These are phyloP conservation scores for Acrobasis repandana DNA, from an alignment of 2,888 invertebrate genomes.

Conservation along the genomic window DNA sequence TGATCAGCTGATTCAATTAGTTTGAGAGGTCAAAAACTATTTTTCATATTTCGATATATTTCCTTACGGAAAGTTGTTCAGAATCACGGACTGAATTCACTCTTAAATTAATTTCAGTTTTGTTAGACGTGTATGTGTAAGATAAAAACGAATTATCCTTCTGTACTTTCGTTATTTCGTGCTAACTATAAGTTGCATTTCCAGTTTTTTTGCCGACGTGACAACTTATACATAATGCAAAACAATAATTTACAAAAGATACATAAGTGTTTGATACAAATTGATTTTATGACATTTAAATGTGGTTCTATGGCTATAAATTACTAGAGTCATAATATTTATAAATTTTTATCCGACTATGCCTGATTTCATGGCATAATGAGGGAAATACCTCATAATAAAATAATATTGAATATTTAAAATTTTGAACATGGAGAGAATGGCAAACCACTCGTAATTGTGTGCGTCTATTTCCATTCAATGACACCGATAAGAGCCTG, in stretches of 20 bases:
- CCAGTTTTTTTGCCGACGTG: conserved; percentile 3
- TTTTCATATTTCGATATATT: too few species aligned
- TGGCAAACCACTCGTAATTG: too few species aligned
- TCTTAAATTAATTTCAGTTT: too few species aligned
- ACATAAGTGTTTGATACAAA: conserved; percentile 15
- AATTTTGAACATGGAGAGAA: too few species aligned
- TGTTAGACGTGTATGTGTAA: too few species aligned
- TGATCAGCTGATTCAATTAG: too few species aligned
- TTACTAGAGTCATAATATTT: not conserved
- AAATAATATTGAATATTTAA: not conserved
- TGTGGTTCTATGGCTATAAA: conserved; percentile 5
- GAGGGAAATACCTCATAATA: not conserved
- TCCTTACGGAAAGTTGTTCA: too few species aligned
- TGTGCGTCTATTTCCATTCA: too few species aligned
- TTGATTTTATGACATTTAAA: conserved; percentile 18
- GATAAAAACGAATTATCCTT: not conserved
- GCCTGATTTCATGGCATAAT: not conserved
- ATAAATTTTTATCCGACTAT: not conserved
- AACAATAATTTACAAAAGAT: conserved; percentile 14
- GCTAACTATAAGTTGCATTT: conserved; percentile 6
- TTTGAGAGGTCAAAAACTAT: too few species aligned
- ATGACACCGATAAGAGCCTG: too few species aligned
- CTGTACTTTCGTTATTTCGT: not conserved
- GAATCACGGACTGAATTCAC: too few species aligned
- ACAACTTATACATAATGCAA: conserved; percentile 18